These are phyloP conservation scores for Microtus californicus DNA, from an alignment of 2,797 vertebrate genomes.

Conservation along the genomic window DNA sequence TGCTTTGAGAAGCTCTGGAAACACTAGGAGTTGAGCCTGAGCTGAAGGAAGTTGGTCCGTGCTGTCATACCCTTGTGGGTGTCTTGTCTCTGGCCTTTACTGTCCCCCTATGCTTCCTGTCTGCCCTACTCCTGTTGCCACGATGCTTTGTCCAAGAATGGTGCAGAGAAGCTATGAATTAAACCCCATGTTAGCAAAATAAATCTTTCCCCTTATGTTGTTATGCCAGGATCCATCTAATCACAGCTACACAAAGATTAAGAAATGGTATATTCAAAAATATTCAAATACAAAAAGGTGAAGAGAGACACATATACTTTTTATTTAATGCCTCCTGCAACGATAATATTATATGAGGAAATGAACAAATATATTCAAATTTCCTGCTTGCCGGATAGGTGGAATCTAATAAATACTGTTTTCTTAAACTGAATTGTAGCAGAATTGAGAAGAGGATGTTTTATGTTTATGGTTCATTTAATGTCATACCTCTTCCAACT, in stretches of 20 bases:
- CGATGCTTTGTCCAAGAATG: not conserved
- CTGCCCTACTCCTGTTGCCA: not conserved
- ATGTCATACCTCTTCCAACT: not conserved
- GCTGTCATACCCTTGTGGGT: not conserved
- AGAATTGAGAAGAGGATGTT: constrained; percentile 28
- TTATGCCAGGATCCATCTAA: not conserved
- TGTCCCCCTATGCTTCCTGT: not conserved
- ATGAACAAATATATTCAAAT: constrained; percentile 19
- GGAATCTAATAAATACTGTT: constrained; percentile 16
- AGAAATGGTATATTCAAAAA: constrained; percentile 50
- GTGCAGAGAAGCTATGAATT: not conserved
- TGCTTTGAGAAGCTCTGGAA: not conserved
- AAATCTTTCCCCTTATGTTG: not conserved
- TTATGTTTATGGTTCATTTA: not conserved
- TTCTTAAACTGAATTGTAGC: constrained; percentile 47
- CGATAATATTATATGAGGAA: constrained; percentile 36
- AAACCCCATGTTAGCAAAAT: not conserved
- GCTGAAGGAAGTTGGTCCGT: not conserved
- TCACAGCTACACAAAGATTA: not conserved
- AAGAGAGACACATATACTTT: not conserved
- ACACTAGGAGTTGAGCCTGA: not conserved
- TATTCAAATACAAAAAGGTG: not conserved
- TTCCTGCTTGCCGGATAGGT: constrained; percentile 22
- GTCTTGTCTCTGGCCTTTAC: not conserved
- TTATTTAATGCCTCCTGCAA: not conserved